phyloP scores from a whole-genome alignment of 2,797 vertebrate genomes.

The Myotis planiceps region DNA sequence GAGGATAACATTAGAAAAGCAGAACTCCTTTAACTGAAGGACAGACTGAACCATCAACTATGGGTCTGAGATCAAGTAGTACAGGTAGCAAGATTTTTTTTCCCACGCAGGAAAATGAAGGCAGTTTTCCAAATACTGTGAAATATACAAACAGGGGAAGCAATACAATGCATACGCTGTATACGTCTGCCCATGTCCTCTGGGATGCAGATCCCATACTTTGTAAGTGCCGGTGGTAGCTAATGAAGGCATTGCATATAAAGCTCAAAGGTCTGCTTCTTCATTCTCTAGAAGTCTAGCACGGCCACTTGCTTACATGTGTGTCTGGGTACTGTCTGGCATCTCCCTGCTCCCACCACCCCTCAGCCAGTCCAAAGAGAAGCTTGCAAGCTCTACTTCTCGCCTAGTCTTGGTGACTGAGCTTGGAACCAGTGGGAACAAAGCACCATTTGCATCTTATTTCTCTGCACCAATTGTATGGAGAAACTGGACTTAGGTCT shows the following conservation, averaged over 20 bases:
- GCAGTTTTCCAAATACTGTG: conserved; percentile 86
- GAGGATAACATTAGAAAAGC: conserved; percentile 86
- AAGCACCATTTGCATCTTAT: conserved; percentile 54
- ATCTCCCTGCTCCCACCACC: conserved; percentile 46
- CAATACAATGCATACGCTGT: conserved; percentile 83
- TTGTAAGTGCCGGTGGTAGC: conserved; percentile 79
- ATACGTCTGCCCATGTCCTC: conserved; percentile 81
- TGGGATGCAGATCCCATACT: conserved; percentile 80
- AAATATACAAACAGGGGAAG: conserved; percentile 86
- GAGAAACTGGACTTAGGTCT: conserved; percentile 50
- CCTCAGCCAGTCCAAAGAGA: conserved; percentile 71
- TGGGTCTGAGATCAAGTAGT: conserved; percentile 88
- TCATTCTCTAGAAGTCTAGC: conserved; percentile 58
- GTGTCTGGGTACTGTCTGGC: conserved; percentile 26
- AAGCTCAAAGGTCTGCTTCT: conserved; percentile 66
- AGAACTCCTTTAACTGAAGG: conserved; percentile 86
- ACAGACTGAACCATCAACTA: conserved; percentile 86
- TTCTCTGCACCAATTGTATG: conserved; percentile 63
- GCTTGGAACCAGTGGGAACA: conserved; percentile 51
- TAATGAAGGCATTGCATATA: conserved; percentile 57
- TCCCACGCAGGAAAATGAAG: conserved; percentile 88
- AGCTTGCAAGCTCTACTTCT: conserved; percentile 43
- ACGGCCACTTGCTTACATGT: not conserved
- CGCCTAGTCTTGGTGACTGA: conserved; percentile 55
- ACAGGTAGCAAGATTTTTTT: conserved; percentile 87